These are phyloP conservation scores for Ptilonorhynchus violaceus DNA, from an alignment of 2,113 vertebrate species.

Conservation along the genomic window DNA sequence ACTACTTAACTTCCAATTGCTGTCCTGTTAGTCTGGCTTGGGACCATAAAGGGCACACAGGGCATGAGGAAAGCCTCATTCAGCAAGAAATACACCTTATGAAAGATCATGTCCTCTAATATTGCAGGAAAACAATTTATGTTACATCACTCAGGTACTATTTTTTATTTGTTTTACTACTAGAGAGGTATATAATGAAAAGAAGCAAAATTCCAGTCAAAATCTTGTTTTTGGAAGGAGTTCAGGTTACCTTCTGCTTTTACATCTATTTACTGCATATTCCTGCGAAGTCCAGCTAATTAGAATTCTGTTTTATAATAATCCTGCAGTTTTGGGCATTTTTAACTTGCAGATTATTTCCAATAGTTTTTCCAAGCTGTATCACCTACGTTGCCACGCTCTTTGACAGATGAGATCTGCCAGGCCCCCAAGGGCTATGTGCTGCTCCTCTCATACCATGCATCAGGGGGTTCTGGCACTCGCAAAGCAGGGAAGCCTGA, in stretches of 20 bases:
- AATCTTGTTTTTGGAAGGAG: not conserved
- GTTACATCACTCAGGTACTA: not conserved
- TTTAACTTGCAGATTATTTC: not conserved
- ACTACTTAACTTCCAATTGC: not conserved
- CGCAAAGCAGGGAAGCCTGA: not conserved
- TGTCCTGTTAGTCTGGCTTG: not conserved
- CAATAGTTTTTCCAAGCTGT: not conserved
- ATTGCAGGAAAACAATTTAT: not conserved
- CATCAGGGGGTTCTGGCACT: not conserved
- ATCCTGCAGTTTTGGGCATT: not conserved
- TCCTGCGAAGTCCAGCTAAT: not conserved
- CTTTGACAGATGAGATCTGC: not conserved
- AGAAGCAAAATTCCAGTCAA: not conserved
- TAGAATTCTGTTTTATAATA: not conserved
- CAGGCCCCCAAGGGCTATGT: not conserved
- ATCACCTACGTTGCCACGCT: rapidly evolving
- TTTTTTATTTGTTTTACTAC: not conserved
- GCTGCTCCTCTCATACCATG: not conserved
- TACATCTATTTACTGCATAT: not conserved
- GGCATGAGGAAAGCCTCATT: not conserved
- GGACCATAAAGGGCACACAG: not conserved
- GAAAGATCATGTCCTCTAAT: not conserved
- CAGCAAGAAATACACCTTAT: not conserved
- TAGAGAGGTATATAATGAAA: not conserved
- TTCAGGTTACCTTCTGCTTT: not conserved